These are phyloP conservation scores for Atta cephalotes DNA, from an alignment of 1,140 invertebrate species.

Conservation along the genomic window DNA sequence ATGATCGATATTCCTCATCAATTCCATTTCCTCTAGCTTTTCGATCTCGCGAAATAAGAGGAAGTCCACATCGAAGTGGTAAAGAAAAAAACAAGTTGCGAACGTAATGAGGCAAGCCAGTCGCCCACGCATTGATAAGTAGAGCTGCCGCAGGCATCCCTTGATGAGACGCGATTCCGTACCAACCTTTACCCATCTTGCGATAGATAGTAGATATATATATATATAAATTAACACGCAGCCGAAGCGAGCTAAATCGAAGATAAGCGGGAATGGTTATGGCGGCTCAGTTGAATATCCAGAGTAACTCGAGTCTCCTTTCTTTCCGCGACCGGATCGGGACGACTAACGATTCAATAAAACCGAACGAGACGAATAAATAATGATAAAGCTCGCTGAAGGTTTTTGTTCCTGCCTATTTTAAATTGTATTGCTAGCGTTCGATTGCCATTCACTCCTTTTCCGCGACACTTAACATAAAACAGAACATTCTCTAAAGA, in stretches of 20 bases:
- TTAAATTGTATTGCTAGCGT: not conserved
- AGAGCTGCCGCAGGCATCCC: slow-evolving; percentile 40
- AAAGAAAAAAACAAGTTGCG: not conserved
- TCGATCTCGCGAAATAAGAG: not conserved
- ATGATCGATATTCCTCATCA: not conserved
- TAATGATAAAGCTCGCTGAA: slow-evolving; percentile 69
- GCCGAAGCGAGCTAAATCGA: not conserved
- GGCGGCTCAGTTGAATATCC: slow-evolving; percentile 41
- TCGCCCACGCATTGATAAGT: slow-evolving; percentile 68
- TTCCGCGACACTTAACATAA: not conserved
- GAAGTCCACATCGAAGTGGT: not conserved
- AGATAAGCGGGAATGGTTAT: slow-evolving; percentile 66
- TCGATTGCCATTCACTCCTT: not conserved
- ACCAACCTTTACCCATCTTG: slow-evolving; percentile 62
- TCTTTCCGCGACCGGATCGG: not conserved
- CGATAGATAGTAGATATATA: slow-evolving; percentile 65
- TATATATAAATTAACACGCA: slow-evolving; percentile 69
- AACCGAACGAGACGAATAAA: slow-evolving; percentile 72
- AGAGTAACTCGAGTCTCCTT: slow-evolving; percentile 42
- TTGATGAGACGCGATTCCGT: slow-evolving; percentile 67
- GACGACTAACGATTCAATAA: slow-evolving; percentile 64
- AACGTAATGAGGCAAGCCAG: slow-evolving; percentile 24
- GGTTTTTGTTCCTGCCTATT: slow-evolving; percentile 17
- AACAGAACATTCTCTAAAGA: not conserved
- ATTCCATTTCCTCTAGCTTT: not conserved